These are phyloP conservation scores for Philopedon plagiatum DNA, from an alignment of 2,888 invertebrate genomes.

Conservation along the genomic window DNA sequence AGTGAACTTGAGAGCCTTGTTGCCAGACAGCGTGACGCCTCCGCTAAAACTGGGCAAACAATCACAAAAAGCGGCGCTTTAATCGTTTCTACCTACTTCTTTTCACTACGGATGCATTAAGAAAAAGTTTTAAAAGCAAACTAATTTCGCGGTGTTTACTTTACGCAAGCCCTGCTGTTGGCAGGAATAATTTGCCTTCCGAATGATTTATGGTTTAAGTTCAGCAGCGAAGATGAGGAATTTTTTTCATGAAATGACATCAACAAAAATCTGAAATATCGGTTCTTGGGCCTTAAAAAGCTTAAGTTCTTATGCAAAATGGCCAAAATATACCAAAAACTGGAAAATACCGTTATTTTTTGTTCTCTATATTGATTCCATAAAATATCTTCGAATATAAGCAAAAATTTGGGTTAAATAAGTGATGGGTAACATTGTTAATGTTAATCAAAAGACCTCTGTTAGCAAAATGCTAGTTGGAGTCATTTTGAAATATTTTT, in stretches of 20 bases:
- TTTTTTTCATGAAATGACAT: background rate
- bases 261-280: no score
- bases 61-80: constrained; percentile 48
- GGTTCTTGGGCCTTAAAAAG: background rate
- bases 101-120: constrained; percentile 25
- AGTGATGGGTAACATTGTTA: no score
- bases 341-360: no score
- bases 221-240: background rate
- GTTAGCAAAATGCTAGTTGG: no score
- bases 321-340: no score
- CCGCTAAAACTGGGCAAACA: constrained; percentile 52
- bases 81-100: constrained; percentile 47
- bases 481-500: no score
- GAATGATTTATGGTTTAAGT: constrained; percentile 29
- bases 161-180: constrained; percentile 32
- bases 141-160: constrained; percentile 48
- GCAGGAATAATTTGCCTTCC: constrained; percentile 13
- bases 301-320: no score
- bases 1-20: constrained; percentile 44
- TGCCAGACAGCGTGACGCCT: constrained; percentile 58
- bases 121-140: constrained; percentile 40
- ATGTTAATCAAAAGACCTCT: no score
- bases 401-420: no score
- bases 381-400: no score
- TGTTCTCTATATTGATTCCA: no score